Evolutionary conservation across 2,113 vertebrate genomes (phyloP).

Genomic region (Poicephalus gulielmi): DNA sequence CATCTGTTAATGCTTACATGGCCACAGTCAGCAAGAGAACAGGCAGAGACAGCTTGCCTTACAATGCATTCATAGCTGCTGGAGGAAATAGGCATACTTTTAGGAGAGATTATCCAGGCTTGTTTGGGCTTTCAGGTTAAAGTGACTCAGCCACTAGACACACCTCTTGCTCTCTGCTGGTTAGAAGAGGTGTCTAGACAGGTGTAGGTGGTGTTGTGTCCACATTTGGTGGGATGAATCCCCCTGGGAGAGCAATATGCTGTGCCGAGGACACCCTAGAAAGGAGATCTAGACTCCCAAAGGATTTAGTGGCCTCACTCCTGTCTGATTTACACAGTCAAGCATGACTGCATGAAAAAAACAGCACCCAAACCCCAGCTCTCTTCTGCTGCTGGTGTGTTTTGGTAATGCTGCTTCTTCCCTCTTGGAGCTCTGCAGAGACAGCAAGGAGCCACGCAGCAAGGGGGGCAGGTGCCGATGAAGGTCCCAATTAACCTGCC

Average conservation of each 20-base stretch:
- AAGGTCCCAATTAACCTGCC: neutral
- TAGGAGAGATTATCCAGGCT: neutral
- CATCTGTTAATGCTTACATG: neutral
- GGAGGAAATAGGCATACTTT: neutral
- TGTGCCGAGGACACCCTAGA: neutral
- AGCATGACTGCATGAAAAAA: neutral
- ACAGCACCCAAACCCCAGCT: neutral
- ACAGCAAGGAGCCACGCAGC: neutral
- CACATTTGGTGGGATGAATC: neutral
- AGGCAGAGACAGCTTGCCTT: neutral
- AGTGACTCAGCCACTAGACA: neutral
- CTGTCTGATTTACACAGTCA: neutral
- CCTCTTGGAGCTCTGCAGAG: neutral
- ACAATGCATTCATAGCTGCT: neutral
- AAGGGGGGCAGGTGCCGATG: neutral
- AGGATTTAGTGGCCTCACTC: neutral
- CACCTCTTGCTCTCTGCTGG: neutral
- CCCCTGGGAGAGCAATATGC: neutral
- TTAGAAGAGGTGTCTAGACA: slow-evolving; percentile 4
- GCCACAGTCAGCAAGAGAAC: neutral
- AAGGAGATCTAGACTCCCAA: neutral
- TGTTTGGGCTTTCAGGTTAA: neutral
- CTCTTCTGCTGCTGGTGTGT: neutral
- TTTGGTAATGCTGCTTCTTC: neutral
- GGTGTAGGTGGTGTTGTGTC: rapidly evolving